Conservation (phyloP, 1,140 invertebrate genomes). For the Hirudo medicinalis region DNA sequence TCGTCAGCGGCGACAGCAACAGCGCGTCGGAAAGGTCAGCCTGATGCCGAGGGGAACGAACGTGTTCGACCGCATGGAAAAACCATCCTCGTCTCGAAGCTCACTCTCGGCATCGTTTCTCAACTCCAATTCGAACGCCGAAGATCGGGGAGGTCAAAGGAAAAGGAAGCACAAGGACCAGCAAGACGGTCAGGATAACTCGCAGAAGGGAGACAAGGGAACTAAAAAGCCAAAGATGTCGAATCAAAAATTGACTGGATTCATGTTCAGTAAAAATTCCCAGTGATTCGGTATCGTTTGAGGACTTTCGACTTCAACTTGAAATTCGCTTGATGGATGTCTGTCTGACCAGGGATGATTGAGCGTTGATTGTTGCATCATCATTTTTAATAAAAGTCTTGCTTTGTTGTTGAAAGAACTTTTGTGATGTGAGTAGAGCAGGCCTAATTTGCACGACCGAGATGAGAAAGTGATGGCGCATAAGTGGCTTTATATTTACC, state of each 20-base stretch:
- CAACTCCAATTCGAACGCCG: neutral
- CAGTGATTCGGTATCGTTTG: no score
- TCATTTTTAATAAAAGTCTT: no score
- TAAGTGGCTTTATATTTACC: no score
- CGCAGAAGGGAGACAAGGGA: neutral
- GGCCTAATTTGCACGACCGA: no score
- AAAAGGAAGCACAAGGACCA: neutral
- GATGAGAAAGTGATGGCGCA: no score
- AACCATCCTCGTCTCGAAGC: constrained; percentile 25
- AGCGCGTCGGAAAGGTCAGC: constrained; percentile 18
- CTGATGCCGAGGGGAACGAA: constrained; percentile 30
- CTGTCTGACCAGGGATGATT: no score
- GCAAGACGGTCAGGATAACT: constrained; percentile 23
- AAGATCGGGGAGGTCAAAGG: neutral
- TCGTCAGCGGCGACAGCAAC: constrained; percentile 14
- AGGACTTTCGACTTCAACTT: no score
- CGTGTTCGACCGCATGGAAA: constrained; percentile 35
- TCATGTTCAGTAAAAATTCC: constrained; percentile 19
- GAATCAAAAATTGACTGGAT: constrained; percentile 10
- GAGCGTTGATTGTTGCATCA: no score
- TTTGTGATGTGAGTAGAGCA: no score
- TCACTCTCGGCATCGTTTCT: neutral
- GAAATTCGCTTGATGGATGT: no score
- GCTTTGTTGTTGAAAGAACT: no score
- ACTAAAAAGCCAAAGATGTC: neutral